Conservation (phyloP, 2,797 vertebrate species). For the Enteromius unitaeniatus region DNA sequence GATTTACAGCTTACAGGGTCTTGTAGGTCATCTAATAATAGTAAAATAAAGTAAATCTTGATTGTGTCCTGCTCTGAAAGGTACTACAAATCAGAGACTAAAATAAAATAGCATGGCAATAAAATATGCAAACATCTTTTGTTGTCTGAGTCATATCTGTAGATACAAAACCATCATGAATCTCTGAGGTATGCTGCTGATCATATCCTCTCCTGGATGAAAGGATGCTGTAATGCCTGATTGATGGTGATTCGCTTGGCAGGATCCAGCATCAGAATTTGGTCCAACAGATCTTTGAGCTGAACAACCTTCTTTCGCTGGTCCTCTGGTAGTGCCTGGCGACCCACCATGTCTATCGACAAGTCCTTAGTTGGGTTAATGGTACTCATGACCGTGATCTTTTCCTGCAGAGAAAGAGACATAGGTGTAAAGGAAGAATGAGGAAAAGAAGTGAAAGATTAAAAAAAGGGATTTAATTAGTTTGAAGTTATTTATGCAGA, state of each 20-base stretch:
- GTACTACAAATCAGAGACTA: conserved; percentile 21
- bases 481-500: background rate
- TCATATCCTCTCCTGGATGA: conserved; percentile 99
- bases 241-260: conserved; percentile 99
- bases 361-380: conserved; percentile 99
- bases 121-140: conserved; percentile 53
- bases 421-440: background rate
- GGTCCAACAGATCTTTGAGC: conserved; percentile 97
- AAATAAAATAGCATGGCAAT: conserved; percentile 20
- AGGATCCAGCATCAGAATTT: conserved; percentile 98
- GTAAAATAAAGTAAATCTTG: conserved; percentile 5
- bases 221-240: conserved; percentile 98
- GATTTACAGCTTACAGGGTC: conserved; percentile 1
- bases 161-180: conserved; percentile 60
- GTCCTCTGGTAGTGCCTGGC: conserved; percentile 97
- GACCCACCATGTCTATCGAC: conserved; percentile 94
- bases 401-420: conserved; percentile 81
- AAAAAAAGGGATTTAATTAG: background rate
- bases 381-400: conserved; percentile 99
- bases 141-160: conserved; percentile 52
- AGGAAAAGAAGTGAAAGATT: background rate
- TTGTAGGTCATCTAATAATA: conserved; percentile 25
- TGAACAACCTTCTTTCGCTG: conserved; percentile 99
- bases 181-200: conserved; percentile 50
- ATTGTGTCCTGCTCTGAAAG: conserved; percentile 22